Evolutionary conservation across 2,113 vertebrate genomes (phyloP), one percentile per base, ranked within the genome.

Genomic region (Oryzias woworae): DNA sequence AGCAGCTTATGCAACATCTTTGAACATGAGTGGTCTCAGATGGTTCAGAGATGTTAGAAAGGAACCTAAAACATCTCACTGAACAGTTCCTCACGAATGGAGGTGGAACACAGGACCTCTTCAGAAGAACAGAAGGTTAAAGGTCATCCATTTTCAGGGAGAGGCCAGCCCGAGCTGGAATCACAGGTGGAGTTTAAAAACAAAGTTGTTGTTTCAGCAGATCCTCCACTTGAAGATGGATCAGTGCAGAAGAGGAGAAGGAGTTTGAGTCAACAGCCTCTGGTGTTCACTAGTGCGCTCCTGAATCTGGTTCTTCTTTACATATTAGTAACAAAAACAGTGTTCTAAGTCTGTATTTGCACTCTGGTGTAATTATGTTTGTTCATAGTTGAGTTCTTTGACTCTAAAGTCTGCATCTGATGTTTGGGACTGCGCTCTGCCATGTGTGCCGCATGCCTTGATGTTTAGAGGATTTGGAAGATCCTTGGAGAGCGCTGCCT

Each of bases 381-480:
- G 8, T 49, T 41, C 53, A 23, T 5, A 23, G 71, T 62, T 45
- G 47, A 62, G 28, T 28, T 20, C 45, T 55, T 26, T 4, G 2
- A 12, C 5, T 4, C 45, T 46, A 31, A 13, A n/a, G 58, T 36
- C 47, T 60, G 46, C 46, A 5, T 8, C 7, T 54, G 44, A n/a
- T 54, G 53, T 53, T n/a, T 45, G 56, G 41, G 28, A n/a, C 26
- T 50, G 5, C 2, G 44, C 31, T 48, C 12, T 5, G 28, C 50
- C 46, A 6, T 77, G 77, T 69, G 64, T 73, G 74, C 73, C 60
- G 53, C 73, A 75, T 72, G 58, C 48, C 66, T 66, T 57, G 52
- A 53, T 41, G 52, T 58, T 53, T 12, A 31, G 51, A 77, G 53
- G 71, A 71, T 85, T 68, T 66, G n/a, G 75, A 80, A 75, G 77